Evolutionary conservation across 2,888 invertebrate species (phyloP).

Genomic region (Asteroscopus sphinx): DNA sequence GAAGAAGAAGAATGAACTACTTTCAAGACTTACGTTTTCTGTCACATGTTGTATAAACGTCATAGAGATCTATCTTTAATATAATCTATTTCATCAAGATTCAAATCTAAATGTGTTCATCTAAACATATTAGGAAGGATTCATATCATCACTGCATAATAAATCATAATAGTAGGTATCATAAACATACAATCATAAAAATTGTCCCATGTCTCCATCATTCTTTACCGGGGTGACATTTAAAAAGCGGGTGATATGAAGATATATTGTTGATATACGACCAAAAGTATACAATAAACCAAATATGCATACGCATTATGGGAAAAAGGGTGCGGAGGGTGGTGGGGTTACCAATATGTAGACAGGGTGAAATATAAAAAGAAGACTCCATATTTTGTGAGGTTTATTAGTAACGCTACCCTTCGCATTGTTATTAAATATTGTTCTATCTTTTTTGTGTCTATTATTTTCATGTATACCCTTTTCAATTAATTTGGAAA

Average conservation of each 20-base stretch:
- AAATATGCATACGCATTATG: conserved; percentile 62
- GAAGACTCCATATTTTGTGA: conserved; percentile 44
- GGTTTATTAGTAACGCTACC: conserved; percentile 31
- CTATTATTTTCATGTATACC: conserved; percentile 1
- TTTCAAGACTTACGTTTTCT: too few relatives aligned
- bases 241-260: conserved; percentile 41
- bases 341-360: conserved; percentile 61
- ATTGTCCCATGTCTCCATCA: conserved; percentile 14
- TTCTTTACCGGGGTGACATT: conserved; percentile 27
- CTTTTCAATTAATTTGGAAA: too few relatives aligned
- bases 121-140: background rate
- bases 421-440: conserved; percentile 39
- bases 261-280: conserved; percentile 43
- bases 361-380: conserved; percentile 63
- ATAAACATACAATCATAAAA: conserved; percentile 25
- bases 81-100: background rate
- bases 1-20: too few relatives aligned
- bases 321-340: conserved; percentile 44
- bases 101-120: background rate
- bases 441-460: conserved; percentile 17
- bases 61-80: too few relatives aligned
- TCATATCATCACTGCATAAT: background rate
- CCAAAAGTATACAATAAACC: conserved; percentile 55
- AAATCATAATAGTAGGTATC: conserved; percentile 2
- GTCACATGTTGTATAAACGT: too few relatives aligned